Conservation (phyloP, 1,140 invertebrate genomes). For the Pseudomyrmex concolor region DNA sequence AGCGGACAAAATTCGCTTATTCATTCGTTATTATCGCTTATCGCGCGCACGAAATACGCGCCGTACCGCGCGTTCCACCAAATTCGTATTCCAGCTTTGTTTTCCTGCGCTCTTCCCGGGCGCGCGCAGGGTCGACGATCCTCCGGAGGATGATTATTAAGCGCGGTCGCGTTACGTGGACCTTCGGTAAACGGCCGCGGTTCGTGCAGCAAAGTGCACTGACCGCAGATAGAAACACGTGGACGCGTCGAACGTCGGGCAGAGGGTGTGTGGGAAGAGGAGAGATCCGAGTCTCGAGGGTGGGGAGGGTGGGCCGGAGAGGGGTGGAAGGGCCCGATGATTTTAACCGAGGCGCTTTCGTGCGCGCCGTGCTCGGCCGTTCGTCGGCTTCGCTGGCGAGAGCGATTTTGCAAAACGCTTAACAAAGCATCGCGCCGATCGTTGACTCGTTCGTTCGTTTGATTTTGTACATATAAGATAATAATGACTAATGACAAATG, state of each 20-base stretch:
- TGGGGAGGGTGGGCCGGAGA: constrained; percentile 28
- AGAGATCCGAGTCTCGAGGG: constrained; percentile 48
- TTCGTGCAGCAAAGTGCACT: constrained; percentile 75
- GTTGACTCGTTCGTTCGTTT: constrained; percentile 38
- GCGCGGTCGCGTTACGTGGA: constrained; percentile 72
- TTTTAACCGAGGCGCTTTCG: constrained; percentile 58
- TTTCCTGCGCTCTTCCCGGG: constrained; percentile 42
- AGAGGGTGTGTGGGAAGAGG: constrained; percentile 37
- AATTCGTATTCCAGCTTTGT: constrained; percentile 51
- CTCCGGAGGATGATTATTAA: constrained; percentile 72
- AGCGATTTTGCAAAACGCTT: constrained; percentile 61
- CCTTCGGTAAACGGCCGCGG: constrained; percentile 72
- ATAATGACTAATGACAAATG: constrained; percentile 44
- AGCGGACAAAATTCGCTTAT: background rate
- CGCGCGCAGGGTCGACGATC: constrained; percentile 68
- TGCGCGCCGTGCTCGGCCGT: constrained; percentile 27
- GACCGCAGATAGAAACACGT: constrained; percentile 75
- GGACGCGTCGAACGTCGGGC: constrained; percentile 63
- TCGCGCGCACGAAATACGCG: constrained; percentile 13
- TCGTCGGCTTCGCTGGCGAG: background rate
- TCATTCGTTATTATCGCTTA: constrained; percentile 5
- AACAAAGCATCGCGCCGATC: constrained; percentile 2
- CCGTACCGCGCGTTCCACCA: constrained; percentile 12
- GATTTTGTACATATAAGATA: constrained; percentile 56
- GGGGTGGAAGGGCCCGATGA: constrained; percentile 65